Conservation (phyloP, 2,888 invertebrate genomes). For the Blera fallax region DNA sequence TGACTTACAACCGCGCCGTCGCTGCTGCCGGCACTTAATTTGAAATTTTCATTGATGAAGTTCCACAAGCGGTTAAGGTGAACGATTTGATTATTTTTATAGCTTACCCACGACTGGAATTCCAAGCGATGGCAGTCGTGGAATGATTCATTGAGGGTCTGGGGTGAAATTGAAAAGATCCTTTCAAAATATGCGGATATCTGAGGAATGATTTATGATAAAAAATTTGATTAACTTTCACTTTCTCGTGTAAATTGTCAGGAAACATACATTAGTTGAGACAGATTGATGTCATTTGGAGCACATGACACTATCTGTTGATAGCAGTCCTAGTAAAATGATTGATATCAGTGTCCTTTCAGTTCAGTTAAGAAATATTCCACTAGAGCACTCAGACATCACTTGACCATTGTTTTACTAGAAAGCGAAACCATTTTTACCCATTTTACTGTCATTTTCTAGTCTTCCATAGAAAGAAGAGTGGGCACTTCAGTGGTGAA, state of each 20-base stretch:
- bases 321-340: too few relatives aligned
- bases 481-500: too few relatives aligned
- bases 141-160: constrained; percentile 15
- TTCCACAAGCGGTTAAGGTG: neutral
- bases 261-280: neutral
- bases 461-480: too few relatives aligned
- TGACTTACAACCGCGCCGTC: neutral
- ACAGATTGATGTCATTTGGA: neutral
- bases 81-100: neutral
- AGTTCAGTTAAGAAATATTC: too few relatives aligned
- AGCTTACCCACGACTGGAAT: constrained; percentile 4
- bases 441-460: too few relatives aligned
- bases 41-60: neutral
- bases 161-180: neutral
- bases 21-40: neutral
- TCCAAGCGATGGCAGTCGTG: neutral
- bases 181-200: constrained; percentile 1
- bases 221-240: constrained; percentile 22
- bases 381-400: too few relatives aligned
- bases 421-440: too few relatives aligned
- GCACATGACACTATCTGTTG: neutral
- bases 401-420: too few relatives aligned
- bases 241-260: neutral
- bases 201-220: neutral
- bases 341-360: too few relatives aligned